Evolutionary conservation across 2,888 invertebrate species (phyloP), one percentile per base, ranked within the genome.

Genomic region (Trachelus tabidus): DNA sequence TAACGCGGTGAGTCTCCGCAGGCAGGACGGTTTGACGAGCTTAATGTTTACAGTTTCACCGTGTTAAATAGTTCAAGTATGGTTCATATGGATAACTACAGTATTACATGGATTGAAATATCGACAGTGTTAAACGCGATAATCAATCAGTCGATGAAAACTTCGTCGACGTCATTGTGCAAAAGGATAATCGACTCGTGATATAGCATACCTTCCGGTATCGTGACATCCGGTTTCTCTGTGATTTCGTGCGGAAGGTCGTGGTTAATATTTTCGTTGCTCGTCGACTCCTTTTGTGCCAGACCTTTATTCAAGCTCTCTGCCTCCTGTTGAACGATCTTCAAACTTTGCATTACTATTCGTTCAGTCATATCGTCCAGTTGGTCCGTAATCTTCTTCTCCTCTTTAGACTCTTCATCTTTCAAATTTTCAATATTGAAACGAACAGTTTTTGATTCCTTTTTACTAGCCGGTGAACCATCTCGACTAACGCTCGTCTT

Each of bases 371-470:
- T 34, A 12, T 33, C 15, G n/a, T 74, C 74, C 30, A 35, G 11
- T 68, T 33, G 30, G 30, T n/a, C 68, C 71, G 31, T 40, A 34
- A 56, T 12, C 30, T n/a, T 9, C 37, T 31, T 69, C 75, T 73
- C 34, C 69, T 79, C 78, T 33, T 78, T 75, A 11, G 76, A 31
- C 35, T 74, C 75, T 15, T 75, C 81, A n/a, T 80, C 76, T 12
- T 34, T 71, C 34, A 34, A 23, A 23, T 34, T 81, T 33, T 87
- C 87, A 40, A 87, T 86, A 78, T 87, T 81, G 78, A 90, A 90
- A 33, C 91, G 84, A 35, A 90, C 90, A 11, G 83, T 88, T 73
- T 88, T 89, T 1, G 83, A 81, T 76, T 87, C 87, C 75, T 83
- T 85, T 34, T 82, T 83, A 34, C 80, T 81, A 4, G 33, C 76